A percentile compares a stretch with the other conserved stretches of the same genome.
phyloP scores from a whole-genome alignment of 2,888 invertebrate genomes.

The Metacarcinus magister region DNA sequence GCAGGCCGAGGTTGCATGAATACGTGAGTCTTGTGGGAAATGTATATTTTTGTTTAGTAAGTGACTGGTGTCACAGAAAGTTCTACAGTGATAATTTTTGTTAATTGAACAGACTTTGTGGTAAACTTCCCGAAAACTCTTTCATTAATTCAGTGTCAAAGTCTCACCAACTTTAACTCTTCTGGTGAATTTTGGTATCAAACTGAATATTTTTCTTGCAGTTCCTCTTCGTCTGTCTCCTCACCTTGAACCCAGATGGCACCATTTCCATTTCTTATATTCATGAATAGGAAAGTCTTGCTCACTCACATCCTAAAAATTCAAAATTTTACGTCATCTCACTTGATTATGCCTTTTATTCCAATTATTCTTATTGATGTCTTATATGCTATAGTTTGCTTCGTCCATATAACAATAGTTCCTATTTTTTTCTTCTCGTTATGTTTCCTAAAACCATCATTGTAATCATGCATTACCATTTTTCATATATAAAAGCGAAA shows the following conservation, averaged over 20 bases:
- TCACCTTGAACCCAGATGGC: neutral
- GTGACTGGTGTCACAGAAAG: neutral
- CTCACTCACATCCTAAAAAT: neutral
- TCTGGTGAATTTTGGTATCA: neutral
- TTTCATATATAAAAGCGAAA: no score
- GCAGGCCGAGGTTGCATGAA: no score
- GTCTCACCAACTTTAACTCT: neutral
- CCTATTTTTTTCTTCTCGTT: no score
- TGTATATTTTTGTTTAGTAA: neutral
- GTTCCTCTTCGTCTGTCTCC: neutral
- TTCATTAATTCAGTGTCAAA: neutral
- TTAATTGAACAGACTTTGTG: neutral
- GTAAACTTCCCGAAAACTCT: neutral
- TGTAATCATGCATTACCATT: no score
- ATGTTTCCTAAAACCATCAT: no score
- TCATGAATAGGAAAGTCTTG: neutral
- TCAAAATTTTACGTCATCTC: neutral
- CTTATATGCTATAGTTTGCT: no score
- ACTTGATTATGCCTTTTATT: neutral
- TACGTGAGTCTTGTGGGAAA: no score
- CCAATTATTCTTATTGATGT: neutral
- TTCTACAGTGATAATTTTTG: neutral
- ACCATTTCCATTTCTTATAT: neutral
- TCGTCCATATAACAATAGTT: no score
- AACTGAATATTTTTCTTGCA: neutral